These are phyloP conservation scores for Psilanteris sp. DNA, from an alignment of 1,140 invertebrate genomes.

Conservation along the genomic window DNA sequence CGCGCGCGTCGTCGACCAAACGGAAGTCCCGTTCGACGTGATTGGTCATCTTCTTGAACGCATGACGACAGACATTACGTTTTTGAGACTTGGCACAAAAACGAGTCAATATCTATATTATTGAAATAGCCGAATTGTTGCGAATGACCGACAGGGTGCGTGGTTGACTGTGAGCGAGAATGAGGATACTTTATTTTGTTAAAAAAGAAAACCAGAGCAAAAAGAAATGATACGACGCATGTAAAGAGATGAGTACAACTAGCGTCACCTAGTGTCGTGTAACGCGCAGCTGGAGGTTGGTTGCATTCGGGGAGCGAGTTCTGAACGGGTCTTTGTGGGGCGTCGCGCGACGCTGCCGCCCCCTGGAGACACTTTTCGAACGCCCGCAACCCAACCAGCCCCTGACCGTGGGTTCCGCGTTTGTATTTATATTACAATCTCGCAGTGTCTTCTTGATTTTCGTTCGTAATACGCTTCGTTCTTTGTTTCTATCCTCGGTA, in stretches of 20 bases:
- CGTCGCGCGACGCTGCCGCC: no score
- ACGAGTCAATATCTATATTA: conserved; percentile 52
- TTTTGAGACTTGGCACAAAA: conserved; percentile 41
- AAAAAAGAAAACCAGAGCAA: conserved; percentile 14
- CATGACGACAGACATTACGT: conserved; percentile 11
- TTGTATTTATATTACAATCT: conserved; percentile 59
- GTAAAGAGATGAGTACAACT: neutral
- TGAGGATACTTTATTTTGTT: conserved; percentile 44
- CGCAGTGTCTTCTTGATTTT: conserved; percentile 40
- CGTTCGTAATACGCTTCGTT: conserved; percentile 19
- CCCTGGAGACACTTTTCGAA: neutral
- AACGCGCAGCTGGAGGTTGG: conserved; percentile 3
- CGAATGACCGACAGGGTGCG: conserved; percentile 18
- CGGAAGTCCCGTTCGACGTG: conserved; percentile 13
- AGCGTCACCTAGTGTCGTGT: no score
- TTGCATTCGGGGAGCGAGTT: neutral
- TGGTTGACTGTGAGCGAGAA: conserved; percentile 11
- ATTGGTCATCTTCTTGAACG: neutral
- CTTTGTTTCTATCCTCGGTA: conserved; percentile 18
- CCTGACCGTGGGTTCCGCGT: conserved; percentile 7
- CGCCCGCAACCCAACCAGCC: neutral
- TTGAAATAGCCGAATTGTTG: conserved; percentile 49
- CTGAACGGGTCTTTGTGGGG: neutral
- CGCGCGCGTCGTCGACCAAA: no score
- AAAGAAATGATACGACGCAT: conserved; percentile 4